phyloP scores from a whole-genome alignment of 2,797 vertebrate species.

The Philypnodon macrostomus region DNA sequence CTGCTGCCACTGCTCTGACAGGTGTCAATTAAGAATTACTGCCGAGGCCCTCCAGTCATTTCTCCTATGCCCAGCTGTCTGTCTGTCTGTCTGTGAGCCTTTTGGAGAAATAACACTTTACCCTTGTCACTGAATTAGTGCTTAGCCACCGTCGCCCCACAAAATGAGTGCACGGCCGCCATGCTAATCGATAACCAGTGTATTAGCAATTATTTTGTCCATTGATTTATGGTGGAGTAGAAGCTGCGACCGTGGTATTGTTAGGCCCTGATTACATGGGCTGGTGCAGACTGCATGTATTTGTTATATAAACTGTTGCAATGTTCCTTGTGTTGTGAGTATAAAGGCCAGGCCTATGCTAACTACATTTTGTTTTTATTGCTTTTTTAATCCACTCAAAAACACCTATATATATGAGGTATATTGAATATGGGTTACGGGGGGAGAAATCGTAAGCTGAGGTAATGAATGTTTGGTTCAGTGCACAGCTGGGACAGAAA shows the following conservation, averaged over 20 bases:
- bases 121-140: constrained; percentile 98
- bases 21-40: constrained; percentile 99
- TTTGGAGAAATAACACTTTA: constrained; percentile 99
- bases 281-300: constrained; percentile 67
- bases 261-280: constrained; percentile 97
- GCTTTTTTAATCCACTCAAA: too few relatives aligned
- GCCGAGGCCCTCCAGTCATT: constrained; percentile 87
- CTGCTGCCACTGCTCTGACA: constrained; percentile 95
- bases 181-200: constrained; percentile 97
- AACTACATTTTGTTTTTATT: too few relatives aligned
- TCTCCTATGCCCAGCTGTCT: constrained; percentile 94
- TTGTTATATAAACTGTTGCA: constrained; percentile 24
- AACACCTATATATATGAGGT: too few relatives aligned
- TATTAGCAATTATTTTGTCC: constrained; percentile 99
- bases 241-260: constrained; percentile 90
- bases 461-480: constrained; percentile 6
- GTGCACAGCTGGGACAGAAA: constrained; percentile 21
- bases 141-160: constrained; percentile 85
- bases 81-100: constrained; percentile 91
- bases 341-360: too few relatives aligned
- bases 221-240: constrained; percentile 96
- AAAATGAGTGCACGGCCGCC: constrained; percentile 88
- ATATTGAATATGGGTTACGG: background rate
- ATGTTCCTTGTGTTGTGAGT: background rate
- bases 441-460: background rate